Percentiles rank a stretch among this genome's conserved stretches.
Conservation (phyloP, 2,888 invertebrate genomes). For the Adelognathus sp. region DNA sequence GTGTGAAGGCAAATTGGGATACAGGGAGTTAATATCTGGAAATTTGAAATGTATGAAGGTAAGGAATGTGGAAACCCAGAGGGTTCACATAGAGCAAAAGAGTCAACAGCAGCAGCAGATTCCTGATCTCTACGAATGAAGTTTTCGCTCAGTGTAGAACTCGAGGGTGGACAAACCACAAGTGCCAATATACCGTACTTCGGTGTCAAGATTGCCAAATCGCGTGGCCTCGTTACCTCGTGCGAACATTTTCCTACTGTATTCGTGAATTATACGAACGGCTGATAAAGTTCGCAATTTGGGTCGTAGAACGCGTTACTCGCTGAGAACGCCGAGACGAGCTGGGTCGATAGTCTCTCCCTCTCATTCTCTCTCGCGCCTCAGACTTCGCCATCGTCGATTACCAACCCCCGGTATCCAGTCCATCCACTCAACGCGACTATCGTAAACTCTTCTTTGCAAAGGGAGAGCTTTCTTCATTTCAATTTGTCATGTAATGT, state of each 20-base stretch:
- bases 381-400: not conserved
- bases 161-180: not conserved
- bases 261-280: not conserved
- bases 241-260: not conserved
- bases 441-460: too few relatives aligned
- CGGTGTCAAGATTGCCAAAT: not conserved
- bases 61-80: too few relatives aligned
- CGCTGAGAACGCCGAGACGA: constrained; percentile 14
- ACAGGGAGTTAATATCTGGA: too few relatives aligned
- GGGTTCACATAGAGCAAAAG: too few relatives aligned
- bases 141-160: not conserved
- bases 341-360: constrained; percentile 10
- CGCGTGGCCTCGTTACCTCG: not conserved
- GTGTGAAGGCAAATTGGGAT: too few relatives aligned
- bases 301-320: constrained; percentile 23
- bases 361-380: not conserved
- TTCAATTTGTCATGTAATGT: too few relatives aligned
- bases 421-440: too few relatives aligned
- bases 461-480: too few relatives aligned
- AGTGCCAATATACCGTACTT: constrained; percentile 2
- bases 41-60: too few relatives aligned
- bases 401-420: not conserved
- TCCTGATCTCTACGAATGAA: too few relatives aligned
- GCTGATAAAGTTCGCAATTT: constrained; percentile 14
- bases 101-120: too few relatives aligned